These are phyloP conservation scores for Pyrgus malvae DNA, from an alignment of 2,888 invertebrate species.

Conservation along the genomic window DNA sequence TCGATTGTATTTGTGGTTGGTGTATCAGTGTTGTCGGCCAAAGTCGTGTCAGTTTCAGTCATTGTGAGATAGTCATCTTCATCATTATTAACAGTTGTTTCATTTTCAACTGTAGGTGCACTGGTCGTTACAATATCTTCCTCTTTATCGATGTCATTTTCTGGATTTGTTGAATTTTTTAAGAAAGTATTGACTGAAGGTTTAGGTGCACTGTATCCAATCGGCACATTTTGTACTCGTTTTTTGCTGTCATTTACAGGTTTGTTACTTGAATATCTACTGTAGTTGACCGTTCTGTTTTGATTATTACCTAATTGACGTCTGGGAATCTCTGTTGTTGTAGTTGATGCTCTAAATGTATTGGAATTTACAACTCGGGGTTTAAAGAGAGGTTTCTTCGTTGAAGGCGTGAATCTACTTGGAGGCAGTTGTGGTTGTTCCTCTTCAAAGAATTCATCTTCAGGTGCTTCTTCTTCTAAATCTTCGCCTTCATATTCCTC, in stretches of 20 bases:
- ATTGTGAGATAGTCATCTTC: constrained; percentile 70
- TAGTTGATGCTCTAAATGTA: constrained; percentile 68
- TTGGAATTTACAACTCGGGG: constrained; percentile 66
- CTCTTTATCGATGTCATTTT: constrained; percentile 40
- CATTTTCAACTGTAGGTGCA: constrained; percentile 40
- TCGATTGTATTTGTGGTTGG: constrained; percentile 50
- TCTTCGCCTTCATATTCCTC: constrained; percentile 42
- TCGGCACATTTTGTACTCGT: constrained; percentile 70
- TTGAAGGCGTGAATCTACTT: constrained; percentile 45
- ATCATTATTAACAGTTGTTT: constrained; percentile 57
- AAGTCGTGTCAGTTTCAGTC: constrained; percentile 50
- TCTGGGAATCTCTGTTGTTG: constrained; percentile 66
- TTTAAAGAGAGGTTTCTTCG: constrained; percentile 60
- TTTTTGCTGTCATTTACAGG: constrained; percentile 57
- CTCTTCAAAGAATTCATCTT: constrained; percentile 48
- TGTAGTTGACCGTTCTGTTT: constrained; percentile 59
- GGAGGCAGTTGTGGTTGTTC: constrained; percentile 38
- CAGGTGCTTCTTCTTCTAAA: constrained; percentile 41
- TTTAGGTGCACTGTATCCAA: constrained; percentile 57
- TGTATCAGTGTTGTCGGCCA: constrained; percentile 47
- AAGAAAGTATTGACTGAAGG: constrained; percentile 26
- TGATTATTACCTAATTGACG: constrained; percentile 43
- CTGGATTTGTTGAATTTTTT: constrained; percentile 32
- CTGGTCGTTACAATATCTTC: constrained; percentile 46
- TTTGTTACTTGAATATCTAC: constrained; percentile 56